Percentiles rank a stretch among this genome's conserved stretches.
These are phyloP conservation scores for Helarctos malayanus DNA, from an alignment of 2,797 vertebrate genomes.

Conservation along the genomic window DNA sequence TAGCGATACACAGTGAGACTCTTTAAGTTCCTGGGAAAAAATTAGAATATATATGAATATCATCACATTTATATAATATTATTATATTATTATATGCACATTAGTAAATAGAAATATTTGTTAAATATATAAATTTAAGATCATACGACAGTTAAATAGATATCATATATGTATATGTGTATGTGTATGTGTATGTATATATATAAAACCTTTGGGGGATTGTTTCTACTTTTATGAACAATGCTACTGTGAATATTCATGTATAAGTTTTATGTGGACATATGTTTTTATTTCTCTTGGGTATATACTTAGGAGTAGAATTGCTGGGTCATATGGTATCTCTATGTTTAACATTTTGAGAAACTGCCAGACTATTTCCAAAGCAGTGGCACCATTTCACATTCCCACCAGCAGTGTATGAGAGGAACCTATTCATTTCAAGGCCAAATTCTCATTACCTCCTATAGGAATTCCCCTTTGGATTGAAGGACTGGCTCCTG, in stretches of 20 bases:
- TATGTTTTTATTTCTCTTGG: constrained; percentile 42
- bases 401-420: background rate
- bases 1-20: background rate
- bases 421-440: constrained; percentile 33
- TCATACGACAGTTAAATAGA: background rate
- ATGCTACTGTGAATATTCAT: background rate
- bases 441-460: constrained; percentile 43
- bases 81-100: background rate
- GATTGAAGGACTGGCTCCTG: background rate
- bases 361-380: constrained; percentile 28
- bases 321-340: background rate
- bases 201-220: background rate
- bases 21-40: background rate
- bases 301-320: background rate
- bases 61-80: background rate
- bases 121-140: background rate
- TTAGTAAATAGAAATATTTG: background rate
- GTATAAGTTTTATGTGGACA: background rate
- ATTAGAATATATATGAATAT: background rate
- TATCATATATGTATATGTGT: background rate
- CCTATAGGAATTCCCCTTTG: constrained; percentile 36
- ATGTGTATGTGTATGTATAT: background rate
- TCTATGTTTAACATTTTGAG: constrained; percentile 33
- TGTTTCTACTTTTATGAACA: background rate
- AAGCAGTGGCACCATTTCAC: constrained; percentile 13